Conservation (phyloP, 2,888 invertebrate species). For the Julus scandinavius region DNA sequence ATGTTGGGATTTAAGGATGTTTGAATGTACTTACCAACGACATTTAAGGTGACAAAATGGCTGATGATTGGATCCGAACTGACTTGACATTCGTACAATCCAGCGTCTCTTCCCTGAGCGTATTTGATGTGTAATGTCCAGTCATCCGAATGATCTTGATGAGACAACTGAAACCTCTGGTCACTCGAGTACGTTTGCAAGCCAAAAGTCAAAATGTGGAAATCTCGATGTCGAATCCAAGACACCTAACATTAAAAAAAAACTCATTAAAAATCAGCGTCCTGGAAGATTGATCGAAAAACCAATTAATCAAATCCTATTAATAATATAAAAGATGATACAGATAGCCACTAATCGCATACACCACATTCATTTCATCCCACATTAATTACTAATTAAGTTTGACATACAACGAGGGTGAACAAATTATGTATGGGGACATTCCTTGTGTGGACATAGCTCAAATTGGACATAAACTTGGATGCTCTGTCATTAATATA, state of each 20-base stretch:
- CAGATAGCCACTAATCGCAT: too few relatives aligned
- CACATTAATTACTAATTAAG: too few relatives aligned
- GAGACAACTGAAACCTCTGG: constrained; percentile 86
- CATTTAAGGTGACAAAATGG: constrained; percentile 60
- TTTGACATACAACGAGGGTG: too few relatives aligned
- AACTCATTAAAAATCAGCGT: neutral
- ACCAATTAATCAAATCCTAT: constrained; percentile 30
- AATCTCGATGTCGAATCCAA: constrained; percentile 82
- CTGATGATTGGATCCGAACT: constrained; percentile 60
- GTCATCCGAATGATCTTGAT: constrained; percentile 71
- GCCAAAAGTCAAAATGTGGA: constrained; percentile 86
- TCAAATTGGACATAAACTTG: too few relatives aligned
- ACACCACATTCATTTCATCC: too few relatives aligned
- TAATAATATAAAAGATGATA: constrained; percentile 1
- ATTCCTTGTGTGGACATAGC: too few relatives aligned
- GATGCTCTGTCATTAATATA: too few relatives aligned
- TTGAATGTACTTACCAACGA: constrained; percentile 59
- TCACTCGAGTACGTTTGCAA: constrained; percentile 89
- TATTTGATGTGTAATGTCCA: constrained; percentile 92
- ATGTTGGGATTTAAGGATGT: too few relatives aligned
- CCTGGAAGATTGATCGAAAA: neutral
- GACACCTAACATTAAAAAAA: constrained; percentile 71
- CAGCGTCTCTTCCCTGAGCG: constrained; percentile 84
- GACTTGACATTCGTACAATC: constrained; percentile 61
- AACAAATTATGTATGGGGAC: too few relatives aligned